A percentile compares a stretch with the other conserved stretches of the same genome.
phyloP scores from a whole-genome alignment of 2,888 invertebrate genomes.

The Trachelus stipa region DNA sequence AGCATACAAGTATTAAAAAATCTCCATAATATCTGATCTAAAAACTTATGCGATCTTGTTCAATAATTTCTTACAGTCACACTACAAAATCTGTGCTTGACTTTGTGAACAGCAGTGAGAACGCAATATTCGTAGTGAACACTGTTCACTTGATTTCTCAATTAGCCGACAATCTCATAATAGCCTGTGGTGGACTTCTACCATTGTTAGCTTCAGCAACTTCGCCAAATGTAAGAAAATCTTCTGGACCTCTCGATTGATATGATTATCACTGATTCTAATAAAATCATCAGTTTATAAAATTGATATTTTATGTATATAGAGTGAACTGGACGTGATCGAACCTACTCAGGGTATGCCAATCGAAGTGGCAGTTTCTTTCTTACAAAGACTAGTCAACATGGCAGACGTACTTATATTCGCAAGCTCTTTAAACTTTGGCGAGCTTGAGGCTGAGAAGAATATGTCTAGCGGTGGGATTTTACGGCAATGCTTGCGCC shows the following conservation, averaged over 20 bases:
- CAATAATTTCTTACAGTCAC: conserved; percentile 74
- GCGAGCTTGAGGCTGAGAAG: conserved; percentile 98
- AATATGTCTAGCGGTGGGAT: conserved; percentile 99
- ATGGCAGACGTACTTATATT: conserved; percentile 99
- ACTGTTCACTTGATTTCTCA: conserved; percentile 99
- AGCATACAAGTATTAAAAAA: not conserved
- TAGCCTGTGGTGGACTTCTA: conserved; percentile 96
- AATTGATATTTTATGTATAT: conserved; percentile 47
- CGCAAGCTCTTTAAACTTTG: conserved; percentile 97
- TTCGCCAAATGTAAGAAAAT: conserved; percentile 89
- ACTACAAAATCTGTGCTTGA: conserved; percentile 97
- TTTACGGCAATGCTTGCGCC: conserved; percentile 92
- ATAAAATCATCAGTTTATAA: conserved; percentile 8
- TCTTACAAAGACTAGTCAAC: conserved; percentile 97
- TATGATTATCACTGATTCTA: not conserved
- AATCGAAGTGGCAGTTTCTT: conserved; percentile 96
- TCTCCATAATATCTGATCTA: not conserved
- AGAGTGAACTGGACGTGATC: conserved; percentile 98
- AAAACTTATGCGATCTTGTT: not conserved
- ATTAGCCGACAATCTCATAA: conserved; percentile 97
- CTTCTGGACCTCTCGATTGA: conserved; percentile 1
- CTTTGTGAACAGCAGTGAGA: conserved; percentile 98
- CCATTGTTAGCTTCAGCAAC: conserved; percentile 98
- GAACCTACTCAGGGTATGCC: conserved; percentile 99
- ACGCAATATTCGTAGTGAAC: conserved; percentile 99